Conservation (phyloP, 2,113 vertebrate genomes). For the Odontesthes bonariensis region DNA sequence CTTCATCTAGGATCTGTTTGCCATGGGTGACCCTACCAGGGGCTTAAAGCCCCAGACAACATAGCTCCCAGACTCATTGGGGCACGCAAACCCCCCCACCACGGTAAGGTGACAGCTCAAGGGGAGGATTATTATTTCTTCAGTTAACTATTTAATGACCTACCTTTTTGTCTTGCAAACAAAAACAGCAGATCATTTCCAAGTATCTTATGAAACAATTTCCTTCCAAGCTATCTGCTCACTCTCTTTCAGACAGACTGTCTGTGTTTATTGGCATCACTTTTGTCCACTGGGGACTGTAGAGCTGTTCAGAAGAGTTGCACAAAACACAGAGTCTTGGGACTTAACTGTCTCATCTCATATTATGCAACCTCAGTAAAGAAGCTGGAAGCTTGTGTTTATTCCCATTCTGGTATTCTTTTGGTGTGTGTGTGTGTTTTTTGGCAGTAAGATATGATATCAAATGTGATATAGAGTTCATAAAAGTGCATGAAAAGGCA, state of each 20-base stretch:
- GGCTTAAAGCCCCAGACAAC: no score
- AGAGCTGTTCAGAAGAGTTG: slow-evolving; percentile 8
- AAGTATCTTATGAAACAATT: slow-evolving; percentile 4
- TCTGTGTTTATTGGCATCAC: slow-evolving; percentile 15
- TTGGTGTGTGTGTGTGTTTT: slow-evolving; percentile 6
- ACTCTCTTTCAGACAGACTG: background rate
- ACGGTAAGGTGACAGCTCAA: no score
- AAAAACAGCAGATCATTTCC: background rate
- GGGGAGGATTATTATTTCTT: no score
- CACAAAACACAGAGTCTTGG: slow-evolving; percentile 7
- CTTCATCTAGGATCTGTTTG: no score
- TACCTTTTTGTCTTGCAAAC: slow-evolving; percentile 8
- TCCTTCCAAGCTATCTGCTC: background rate
- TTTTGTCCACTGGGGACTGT: background rate
- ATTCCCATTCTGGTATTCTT: background rate
- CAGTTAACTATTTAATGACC: no score
- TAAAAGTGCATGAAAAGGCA: no score
- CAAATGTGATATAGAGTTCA: background rate
- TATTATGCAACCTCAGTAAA: slow-evolving; percentile 10
- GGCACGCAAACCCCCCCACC: no score
- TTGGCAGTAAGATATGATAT: background rate
- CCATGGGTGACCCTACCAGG: no score
- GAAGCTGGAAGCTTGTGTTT: background rate
- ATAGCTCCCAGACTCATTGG: no score
- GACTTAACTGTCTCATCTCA: slow-evolving; percentile 8